phyloP scores from a whole-genome alignment of 2,888 invertebrate species.

The Drosophila birchii region DNA sequence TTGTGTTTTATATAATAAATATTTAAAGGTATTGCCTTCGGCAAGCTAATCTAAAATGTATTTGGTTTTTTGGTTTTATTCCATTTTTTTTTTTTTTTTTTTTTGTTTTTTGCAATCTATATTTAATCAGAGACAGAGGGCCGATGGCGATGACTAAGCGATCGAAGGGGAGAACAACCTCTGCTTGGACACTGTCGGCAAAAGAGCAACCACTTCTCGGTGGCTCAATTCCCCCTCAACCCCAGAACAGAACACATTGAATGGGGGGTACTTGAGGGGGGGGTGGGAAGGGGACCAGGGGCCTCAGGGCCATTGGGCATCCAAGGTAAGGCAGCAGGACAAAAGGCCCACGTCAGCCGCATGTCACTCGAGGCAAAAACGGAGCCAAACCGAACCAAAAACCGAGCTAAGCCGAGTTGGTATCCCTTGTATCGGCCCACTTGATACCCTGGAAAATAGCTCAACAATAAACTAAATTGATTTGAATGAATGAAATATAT shows the following conservation, averaged over 20 bases:
- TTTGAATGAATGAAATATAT: no score
- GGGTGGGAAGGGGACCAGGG: neutral
- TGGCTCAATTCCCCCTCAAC: conserved; percentile 16
- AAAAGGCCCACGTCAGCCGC: conserved; percentile 64
- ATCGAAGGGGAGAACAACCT: conserved; percentile 19
- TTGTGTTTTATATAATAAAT: no score
- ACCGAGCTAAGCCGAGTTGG: conserved; percentile 1
- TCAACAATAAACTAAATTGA: no score
- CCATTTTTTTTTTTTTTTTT: neutral
- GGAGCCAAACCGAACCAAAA: conserved; percentile 36
- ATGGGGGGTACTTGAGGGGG: neutral
- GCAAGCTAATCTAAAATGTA: conserved; percentile 16
- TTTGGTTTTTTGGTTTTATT: no score
- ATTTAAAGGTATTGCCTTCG: neutral
- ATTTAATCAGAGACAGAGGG: conserved; percentile 19
- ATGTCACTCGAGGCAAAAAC: conserved; percentile 70
- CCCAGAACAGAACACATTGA: neutral
- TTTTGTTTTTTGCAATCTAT: conserved; percentile 11
- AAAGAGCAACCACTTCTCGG: conserved; percentile 27
- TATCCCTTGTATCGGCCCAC: neutral
- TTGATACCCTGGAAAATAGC: neutral
- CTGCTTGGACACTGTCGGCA: conserved; percentile 24
- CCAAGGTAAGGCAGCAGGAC: conserved; percentile 37
- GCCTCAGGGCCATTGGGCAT: conserved; percentile 29
- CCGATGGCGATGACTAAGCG: conserved; percentile 39